Percentiles rank a stretch among this genome's conserved stretches.
Conservation (phyloP, 1,140 invertebrate genomes). For the Philotrypesis tridentata region DNA sequence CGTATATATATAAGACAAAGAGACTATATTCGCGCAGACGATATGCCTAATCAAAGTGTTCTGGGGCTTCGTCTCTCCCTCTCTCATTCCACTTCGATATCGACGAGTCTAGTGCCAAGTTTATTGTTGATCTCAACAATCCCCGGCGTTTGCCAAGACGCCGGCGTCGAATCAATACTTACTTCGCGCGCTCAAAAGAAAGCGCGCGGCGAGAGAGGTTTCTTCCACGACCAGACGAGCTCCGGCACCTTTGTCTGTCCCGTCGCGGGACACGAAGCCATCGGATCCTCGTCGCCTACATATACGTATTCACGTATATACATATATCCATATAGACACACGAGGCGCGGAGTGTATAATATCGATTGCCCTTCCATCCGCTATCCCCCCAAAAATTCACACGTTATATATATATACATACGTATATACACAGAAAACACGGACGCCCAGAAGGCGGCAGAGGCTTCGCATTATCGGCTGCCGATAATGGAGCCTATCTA, state of each 20-base stretch:
- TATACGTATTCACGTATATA: no score
- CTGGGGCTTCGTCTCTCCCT: background rate
- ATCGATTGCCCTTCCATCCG: background rate
- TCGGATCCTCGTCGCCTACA: no score
- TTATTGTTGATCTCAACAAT: background rate
- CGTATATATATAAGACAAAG: no score
- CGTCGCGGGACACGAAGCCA: background rate
- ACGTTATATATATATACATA: background rate
- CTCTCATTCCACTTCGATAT: background rate
- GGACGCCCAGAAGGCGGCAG: no score
- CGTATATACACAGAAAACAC: background rate
- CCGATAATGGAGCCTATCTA: conserved; percentile 26
- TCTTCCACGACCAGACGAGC: no score
- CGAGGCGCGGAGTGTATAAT: no score
- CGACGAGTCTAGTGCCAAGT: background rate
- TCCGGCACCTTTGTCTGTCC: background rate
- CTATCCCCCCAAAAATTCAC: background rate
- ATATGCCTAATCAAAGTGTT: background rate
- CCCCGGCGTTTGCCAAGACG: background rate
- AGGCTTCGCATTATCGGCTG: background rate
- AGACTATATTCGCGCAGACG: no score
- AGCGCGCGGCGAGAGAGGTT: no score
- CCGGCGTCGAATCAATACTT: background rate
- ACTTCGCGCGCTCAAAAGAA: no score
- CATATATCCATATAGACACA: no score